Evolutionary conservation across 2,888 invertebrate genomes (phyloP), one percentile per base, ranked within the genome.

Genomic region (Tipula helvola): DNA sequence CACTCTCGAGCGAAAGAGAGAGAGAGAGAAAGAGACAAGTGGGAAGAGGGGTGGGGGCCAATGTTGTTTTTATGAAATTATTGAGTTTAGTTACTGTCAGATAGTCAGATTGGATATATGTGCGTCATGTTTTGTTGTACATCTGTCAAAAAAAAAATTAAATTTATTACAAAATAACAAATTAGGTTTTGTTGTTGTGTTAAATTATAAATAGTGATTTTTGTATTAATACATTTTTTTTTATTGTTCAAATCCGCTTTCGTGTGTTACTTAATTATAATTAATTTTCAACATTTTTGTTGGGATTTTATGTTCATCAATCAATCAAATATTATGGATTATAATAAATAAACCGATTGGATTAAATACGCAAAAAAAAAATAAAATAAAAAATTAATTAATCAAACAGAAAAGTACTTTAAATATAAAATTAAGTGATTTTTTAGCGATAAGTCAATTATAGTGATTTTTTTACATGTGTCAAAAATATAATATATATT

Each of bases 11-110:
- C 8, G 71, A 28, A 2, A 28, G 28, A 28, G 28, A 28, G 28
- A 28, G 28, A 28, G 28, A 28, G 28, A 28, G 28, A 28, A 1
- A 28, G 2, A 1, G 28, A 28, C 28, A 28, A 28, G 28, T 28
- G 28, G 28, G 28, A 71, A 71, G 28, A 71, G 41, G 36, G 28
- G 83, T n/a, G n/a, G 84, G 84, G 83, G 13, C 16, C 84, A 16
- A 39, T 39, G 84, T 84, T 84, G 41, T 84, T 84, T 84, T 84
- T 39, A 39, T 84, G 12, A 39, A n/a, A 39, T 41, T 84, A 41
- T 52, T 36, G 39, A 13, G n/a, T 86, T 86, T 86, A 86, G 86
- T 86, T 86, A 28, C 57, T 86, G 86, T 52, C 86, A 86, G 86
- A 57, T 36, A 39, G 52, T 86, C 86, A 86, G 52, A 36, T 52